These are phyloP conservation scores for Champsocephalus gunnari DNA, from an alignment of 2,797 vertebrate genomes.

Conservation along the genomic window DNA sequence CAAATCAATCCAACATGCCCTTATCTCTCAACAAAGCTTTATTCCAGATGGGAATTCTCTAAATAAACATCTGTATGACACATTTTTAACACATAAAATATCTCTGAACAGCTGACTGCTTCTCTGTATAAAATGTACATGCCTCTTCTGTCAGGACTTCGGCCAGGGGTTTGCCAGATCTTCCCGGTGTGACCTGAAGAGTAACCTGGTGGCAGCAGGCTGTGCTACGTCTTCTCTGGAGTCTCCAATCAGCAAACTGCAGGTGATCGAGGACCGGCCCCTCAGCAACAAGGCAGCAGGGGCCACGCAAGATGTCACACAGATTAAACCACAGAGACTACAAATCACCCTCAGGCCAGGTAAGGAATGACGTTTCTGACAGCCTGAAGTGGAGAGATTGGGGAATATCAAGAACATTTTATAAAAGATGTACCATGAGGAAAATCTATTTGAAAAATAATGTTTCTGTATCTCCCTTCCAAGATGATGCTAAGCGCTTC, in stretches of 20 bases:
- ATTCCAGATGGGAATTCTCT: conserved; percentile 18
- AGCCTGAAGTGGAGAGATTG: not conserved
- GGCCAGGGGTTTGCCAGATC: conserved; percentile 80
- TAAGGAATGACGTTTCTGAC: conserved; percentile 53
- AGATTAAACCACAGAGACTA: conserved; percentile 95
- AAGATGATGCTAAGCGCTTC: conserved; percentile 93
- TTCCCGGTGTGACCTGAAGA: conserved; percentile 89
- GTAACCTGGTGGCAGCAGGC: conserved; percentile 84
- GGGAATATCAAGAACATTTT: not conserved
- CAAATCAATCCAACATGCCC: conserved; percentile 5
- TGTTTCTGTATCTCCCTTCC: not conserved
- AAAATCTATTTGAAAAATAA: too few relatives aligned
- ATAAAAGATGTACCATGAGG: too few relatives aligned
- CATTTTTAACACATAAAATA: not conserved
- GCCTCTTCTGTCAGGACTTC: conserved; percentile 81
- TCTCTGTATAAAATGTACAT: not conserved
- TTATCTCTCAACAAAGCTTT: conserved; percentile 10
- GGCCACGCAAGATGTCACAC: conserved; percentile 87
- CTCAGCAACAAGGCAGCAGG: conserved; percentile 93
- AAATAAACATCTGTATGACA: conserved; percentile 5
- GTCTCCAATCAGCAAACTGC: conserved; percentile 86
- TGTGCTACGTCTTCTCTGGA: conserved; percentile 84
- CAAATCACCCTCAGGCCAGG: conserved; percentile 91
- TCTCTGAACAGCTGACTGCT: not conserved
- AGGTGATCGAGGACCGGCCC: conserved; percentile 83